These are phyloP conservation scores for Acronicta leporina DNA, from an alignment of 2,888 invertebrate genomes.

Conservation along the genomic window DNA sequence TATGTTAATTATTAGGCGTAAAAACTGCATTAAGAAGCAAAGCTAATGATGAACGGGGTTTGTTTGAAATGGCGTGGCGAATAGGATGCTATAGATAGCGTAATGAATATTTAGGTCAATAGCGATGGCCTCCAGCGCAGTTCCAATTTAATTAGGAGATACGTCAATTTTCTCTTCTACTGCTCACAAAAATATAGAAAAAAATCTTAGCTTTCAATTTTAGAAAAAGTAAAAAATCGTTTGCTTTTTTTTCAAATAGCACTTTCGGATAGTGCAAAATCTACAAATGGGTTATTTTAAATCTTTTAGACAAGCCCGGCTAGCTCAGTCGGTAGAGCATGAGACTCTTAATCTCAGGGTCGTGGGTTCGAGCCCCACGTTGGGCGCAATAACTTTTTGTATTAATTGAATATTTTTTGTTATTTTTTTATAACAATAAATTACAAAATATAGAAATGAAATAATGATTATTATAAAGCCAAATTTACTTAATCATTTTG, in stretches of 20 bases:
- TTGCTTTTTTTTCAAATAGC: too few species aligned
- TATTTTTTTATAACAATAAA: too few species aligned
- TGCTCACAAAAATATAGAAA: conserved; percentile 30
- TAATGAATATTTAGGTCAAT: conserved; percentile 74
- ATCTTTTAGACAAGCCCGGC: conserved; percentile 69
- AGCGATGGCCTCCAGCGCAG: conserved; percentile 70
- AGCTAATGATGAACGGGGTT: conserved; percentile 27
- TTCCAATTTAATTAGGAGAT: conserved; percentile 58
- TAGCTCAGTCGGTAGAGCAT: conserved; percentile 90
- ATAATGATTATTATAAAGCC: too few species aligned
- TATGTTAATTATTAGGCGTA: conserved; percentile 2
- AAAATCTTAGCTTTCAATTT: background rate
- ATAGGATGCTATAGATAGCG: conserved; percentile 64
- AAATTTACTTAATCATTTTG: too few species aligned
- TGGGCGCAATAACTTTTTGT: conserved; percentile 76
- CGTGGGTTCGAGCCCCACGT: conserved; percentile 91
- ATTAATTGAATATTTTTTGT: too few species aligned
- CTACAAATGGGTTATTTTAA: conserved; percentile 28
- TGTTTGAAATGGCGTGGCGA: conserved; percentile 45
- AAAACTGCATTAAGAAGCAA: background rate
- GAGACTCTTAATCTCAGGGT: conserved; percentile 91
- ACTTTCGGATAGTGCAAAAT: background rate
- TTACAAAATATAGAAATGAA: too few species aligned
- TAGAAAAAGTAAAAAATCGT: too few species aligned
- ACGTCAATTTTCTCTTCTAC: conserved; percentile 49